Conservation (phyloP, 1,140 invertebrate species). For the Coenobita brevimanus region DNA sequence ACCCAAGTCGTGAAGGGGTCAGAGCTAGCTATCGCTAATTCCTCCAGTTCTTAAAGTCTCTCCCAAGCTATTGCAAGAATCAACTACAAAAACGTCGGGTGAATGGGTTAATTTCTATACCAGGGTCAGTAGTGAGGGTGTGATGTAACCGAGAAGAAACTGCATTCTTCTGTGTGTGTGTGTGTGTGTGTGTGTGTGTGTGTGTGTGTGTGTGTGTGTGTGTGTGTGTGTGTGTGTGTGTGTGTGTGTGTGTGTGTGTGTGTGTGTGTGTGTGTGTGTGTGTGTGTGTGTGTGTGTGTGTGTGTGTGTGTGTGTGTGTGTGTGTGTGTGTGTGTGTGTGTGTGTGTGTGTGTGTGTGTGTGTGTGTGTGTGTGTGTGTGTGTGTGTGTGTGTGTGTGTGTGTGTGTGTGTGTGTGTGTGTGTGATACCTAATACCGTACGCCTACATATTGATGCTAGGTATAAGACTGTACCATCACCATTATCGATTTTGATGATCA, state of each 20-base stretch:
- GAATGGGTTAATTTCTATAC: too few species aligned
- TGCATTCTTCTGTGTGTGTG: background rate
- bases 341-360: conserved; percentile 29
- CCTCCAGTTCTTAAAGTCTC: too few species aligned
- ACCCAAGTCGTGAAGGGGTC: too few species aligned
- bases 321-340: conserved; percentile 7
- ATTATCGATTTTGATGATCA: too few species aligned
- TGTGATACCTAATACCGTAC: too few species aligned
- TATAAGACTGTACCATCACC: too few species aligned
- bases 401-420: background rate
- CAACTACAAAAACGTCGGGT: too few species aligned
- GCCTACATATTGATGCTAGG: too few species aligned
- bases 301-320: background rate
- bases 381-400: background rate
- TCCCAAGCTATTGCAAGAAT: too few species aligned
- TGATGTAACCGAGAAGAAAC: too few species aligned
- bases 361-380: conserved; percentile 16
- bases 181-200: conserved; percentile 22
- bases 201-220: conserved; percentile 34
- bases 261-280: background rate
- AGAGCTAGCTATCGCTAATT: too few species aligned
- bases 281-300: conserved; percentile 23
- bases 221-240: conserved; percentile 12
- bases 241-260: conserved; percentile 19
- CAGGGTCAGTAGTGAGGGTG: too few species aligned